Evolutionary conservation across 2,888 invertebrate species (phyloP), one percentile per base, ranked within the genome.

Genomic region (Drosophila suboccidentalis): DNA sequence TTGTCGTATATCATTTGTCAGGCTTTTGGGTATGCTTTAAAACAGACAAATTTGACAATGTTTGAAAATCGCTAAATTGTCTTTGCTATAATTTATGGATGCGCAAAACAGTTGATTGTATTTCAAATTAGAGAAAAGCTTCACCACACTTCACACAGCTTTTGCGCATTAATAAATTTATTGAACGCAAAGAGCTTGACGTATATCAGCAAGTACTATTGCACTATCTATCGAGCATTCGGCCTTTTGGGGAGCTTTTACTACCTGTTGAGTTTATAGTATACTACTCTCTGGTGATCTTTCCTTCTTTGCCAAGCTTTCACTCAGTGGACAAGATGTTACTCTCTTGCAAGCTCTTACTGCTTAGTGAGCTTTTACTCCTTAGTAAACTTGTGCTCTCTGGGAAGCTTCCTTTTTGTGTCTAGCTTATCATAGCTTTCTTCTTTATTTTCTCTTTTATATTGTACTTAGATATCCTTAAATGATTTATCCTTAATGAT

Each of bases 1-100:
- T 76, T 64, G 64, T 64, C 54, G 74, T 68, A 64, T 65, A 73
- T 58, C 58, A 76, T 78, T 76, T 78, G 71, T 51, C 58, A 34
- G 59, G 46, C 55, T 59, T 47, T 62, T 66, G 19, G 55, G 51
- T 36, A 32, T 29, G 26, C 26, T 59, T 59, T 59, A 44, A 46
- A 55, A 57, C 44, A 44, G 44, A 57, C 55, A 57, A 57, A 44
- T 57, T 57, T 57, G 55, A 57, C 55, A 57, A 57, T 57, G 55
- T 57, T 57, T 57, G 34, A 57, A 57, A 57, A 44, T 44, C 55
- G 19, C 44, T 54, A 47, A 47, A 47, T 47, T 47, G 47, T 47
- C 15, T 15, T 29, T 29, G 47, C 19, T n/a, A 50, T 50, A 55
- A 55, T 55, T 55, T 57, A 44, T 55, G 55, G 19, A 55, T 55